Percentiles rank a stretch among this genome's conserved stretches.
Conservation (phyloP, 2,888 invertebrate genomes). For the Synanthedon tipuliformis region DNA sequence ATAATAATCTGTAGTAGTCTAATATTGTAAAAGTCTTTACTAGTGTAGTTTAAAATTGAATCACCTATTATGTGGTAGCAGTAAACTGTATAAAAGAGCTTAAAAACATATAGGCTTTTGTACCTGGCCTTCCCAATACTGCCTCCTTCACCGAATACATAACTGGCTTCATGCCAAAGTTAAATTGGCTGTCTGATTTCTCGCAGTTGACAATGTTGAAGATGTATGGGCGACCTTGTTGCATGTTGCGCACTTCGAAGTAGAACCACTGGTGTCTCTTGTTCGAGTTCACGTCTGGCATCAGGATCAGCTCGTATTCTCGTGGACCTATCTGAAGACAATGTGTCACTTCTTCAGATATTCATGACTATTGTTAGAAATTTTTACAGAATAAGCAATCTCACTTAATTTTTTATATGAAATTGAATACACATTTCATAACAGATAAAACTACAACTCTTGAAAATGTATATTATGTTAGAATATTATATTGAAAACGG, state of each 20-base stretch:
- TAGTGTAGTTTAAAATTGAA: no score
- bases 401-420: neutral
- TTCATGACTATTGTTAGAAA: conserved; percentile 1
- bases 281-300: conserved; percentile 84
- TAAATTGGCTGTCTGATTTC: conserved; percentile 88
- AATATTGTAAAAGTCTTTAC: no score
- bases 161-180: conserved; percentile 90
- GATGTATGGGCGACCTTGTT: conserved; percentile 74
- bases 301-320: conserved; percentile 86
- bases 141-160: conserved; percentile 85
- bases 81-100: no score
- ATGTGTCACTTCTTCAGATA: neutral
- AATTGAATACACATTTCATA: no score
- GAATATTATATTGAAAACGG: no score
- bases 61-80: no score
- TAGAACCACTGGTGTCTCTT: conserved; percentile 91
- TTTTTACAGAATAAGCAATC: neutral
- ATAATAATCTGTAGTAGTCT: no score
- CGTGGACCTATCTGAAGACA: conserved; percentile 74
- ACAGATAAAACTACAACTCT: no score
- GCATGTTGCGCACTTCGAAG: conserved; percentile 87
- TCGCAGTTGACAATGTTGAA: conserved; percentile 92
- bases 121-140: conserved; percentile 62
- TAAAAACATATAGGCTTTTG: no score
- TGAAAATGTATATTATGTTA: no score